Conservation (phyloP, 1,140 invertebrate genomes). For the Pristionchus pacificus region DNA sequence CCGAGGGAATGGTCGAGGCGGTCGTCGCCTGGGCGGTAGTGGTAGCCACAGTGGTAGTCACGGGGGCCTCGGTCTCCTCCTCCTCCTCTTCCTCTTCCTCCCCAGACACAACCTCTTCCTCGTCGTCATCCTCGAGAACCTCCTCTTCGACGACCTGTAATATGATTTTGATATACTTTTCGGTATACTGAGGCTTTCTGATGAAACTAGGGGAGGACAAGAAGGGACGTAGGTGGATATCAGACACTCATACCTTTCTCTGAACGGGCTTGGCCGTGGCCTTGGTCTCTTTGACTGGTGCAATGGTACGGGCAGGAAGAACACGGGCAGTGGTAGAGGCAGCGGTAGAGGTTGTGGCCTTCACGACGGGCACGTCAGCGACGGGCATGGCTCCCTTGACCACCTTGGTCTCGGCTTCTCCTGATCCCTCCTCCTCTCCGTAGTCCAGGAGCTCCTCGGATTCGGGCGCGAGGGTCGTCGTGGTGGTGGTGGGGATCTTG, state of each 20-base stretch:
- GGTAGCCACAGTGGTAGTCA: slow-evolving; percentile 12
- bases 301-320: background rate
- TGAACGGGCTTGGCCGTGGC: background rate
- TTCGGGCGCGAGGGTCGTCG: slow-evolving; percentile 14
- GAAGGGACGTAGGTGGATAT: too few species aligned
- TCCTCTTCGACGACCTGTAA: slow-evolving; percentile 7
- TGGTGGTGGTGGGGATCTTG: slow-evolving; percentile 33
- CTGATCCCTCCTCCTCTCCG: slow-evolving; percentile 1
- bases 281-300: background rate
- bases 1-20: slow-evolving; percentile 9
- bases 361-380: background rate
- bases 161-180: too few species aligned
- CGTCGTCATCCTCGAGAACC: slow-evolving; percentile 8
- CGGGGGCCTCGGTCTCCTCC: slow-evolving; percentile 20
- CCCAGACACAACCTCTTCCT: slow-evolving; percentile 17
- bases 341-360: too few species aligned
- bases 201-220: too few species aligned
- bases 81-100: slow-evolving; percentile 21
- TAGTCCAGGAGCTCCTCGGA: background rate
- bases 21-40: slow-evolving; percentile 10
- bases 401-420: background rate
- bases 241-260: too few species aligned
- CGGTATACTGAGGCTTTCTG: too few species aligned
- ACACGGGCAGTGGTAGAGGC: background rate
- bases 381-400: background rate